Evolutionary conservation across 35 echinoderm and acorn worm species (phyloP), one percentile per base, ranked within the genome.

Genomic region (Amphiura filiformis): DNA sequence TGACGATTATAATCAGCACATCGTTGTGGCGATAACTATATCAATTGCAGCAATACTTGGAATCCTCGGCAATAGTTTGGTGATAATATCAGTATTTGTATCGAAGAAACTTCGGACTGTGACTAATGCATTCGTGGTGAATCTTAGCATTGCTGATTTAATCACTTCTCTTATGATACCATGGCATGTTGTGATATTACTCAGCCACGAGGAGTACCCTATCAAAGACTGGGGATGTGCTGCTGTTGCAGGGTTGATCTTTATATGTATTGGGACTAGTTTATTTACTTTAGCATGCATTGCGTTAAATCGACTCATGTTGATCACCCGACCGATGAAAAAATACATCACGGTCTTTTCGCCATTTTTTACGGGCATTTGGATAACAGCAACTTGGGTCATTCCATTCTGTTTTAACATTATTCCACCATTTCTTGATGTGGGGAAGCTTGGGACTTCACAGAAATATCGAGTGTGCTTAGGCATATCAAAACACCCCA

Each of bases 391-490:
- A 5, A 90, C 81, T 28, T 90, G 88, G 88, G 22, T 76, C 1
- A 82, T 90, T 36, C 88, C 88, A 26, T 75, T 90, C 23, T 39
- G 39, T 33, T 32, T 90, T 12, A 76, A 65, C 36, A 28, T 77
- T 31, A 39, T 90, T 15, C 88, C 88, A 17, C 57, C 40, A 33
- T 34, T 84, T 1, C 32, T 32, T 0, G 39, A 81, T 22, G 35
- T 84, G 34, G 81, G 57, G 28, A 38, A 65, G 9, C 81, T 90
- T n/a, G 88, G 88, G 0, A 83, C 64, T 36, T 38, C 76, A 56
- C 30, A 49, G 23, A 83, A 83, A 33, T 97, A 97, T 36, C 93
- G 91, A 52, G 84, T 90, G 38, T 97, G 95, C 36, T 88, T 87
- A 23, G 93, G 91, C 88, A 84, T 91, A 52, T 90, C 95, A 0